phyloP scores from a whole-genome alignment of 2,888 invertebrate species.

The Tipula helvola region DNA sequence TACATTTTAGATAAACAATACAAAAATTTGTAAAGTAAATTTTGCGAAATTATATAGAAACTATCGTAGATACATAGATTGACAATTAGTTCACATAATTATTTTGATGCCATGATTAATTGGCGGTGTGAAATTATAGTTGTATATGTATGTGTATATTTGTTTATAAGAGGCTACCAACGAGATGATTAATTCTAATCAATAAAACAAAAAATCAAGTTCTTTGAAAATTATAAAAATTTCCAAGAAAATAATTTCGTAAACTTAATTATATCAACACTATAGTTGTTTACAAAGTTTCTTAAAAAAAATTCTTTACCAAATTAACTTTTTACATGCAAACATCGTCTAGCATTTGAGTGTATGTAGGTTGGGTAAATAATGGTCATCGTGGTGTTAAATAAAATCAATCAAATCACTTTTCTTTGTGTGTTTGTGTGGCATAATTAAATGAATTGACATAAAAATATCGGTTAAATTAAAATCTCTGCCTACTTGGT shows the following conservation, averaged over 20 bases:
- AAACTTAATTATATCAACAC: neutral
- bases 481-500: neutral
- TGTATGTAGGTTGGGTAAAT: neutral
- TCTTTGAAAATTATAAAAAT: neutral
- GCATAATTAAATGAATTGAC: neutral
- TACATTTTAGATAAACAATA: neutral
- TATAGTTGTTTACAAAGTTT: neutral
- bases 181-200: neutral
- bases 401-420: neutral
- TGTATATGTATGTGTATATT: neutral
- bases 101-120: neutral
- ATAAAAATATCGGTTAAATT: neutral
- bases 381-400: neutral
- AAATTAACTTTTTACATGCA: neutral
- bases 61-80: neutral
- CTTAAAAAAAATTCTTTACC: neutral
- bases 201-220: neutral
- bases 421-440: neutral
- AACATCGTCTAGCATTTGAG: neutral
- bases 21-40: neutral
- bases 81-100: neutral
- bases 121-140: neutral
- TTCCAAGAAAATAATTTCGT: neutral
- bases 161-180: neutral
- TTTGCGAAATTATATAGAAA: neutral